Base-by-base conservation (phyloP, 2,113 vertebrate species). In the Drymodes brunneopygia region DNA sequence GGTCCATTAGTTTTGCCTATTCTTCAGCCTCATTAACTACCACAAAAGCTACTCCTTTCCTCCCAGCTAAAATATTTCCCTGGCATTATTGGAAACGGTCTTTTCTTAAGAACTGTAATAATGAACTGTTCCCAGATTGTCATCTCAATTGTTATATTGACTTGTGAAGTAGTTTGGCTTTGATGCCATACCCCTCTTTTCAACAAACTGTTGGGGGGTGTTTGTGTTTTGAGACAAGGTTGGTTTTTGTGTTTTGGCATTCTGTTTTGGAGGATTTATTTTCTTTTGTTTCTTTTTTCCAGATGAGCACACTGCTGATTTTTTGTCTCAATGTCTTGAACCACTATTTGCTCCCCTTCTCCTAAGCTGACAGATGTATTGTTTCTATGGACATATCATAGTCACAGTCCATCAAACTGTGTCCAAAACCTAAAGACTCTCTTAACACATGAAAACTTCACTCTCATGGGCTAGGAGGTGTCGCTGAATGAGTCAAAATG, bases 21-120 rank as follows among this genome's bases (percentile, higher is more conserved):
- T 84, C 47, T 91, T 89, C 51, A 79, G 64, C 29, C 53, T 91
- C 44, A 36, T 84, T 94, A 73, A 60, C 35, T 75, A 73, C 35
- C 35, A 56, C 18, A 66, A 36, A 35, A 78, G 16, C 27, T 78
- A 45, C 35, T 81, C 5, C 15, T 67, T 78, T 89, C 35, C 35
- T 89, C 33, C 7, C 21, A 81, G 16, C 29, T 61, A 57, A 88
- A 73, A 29, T 54, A 36, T 50, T 60, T 62, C 23, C 12, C 33
- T 19, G 15, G 8, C 27, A 11, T 65, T 86, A 64, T 3, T 25
- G 4, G 33, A 21, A 27, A 33, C 29, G 72, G 22, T 48, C 11
- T 53, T 44, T 82, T 66, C n/a, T n/a, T 61, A 80, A 54, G 10
- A 82, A 53, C 11, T 57, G 8, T 36, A 71, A 73, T 27, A 89